Conservation (phyloP, 2,797 vertebrate genomes). For the Acipenser ruthenus region DNA sequence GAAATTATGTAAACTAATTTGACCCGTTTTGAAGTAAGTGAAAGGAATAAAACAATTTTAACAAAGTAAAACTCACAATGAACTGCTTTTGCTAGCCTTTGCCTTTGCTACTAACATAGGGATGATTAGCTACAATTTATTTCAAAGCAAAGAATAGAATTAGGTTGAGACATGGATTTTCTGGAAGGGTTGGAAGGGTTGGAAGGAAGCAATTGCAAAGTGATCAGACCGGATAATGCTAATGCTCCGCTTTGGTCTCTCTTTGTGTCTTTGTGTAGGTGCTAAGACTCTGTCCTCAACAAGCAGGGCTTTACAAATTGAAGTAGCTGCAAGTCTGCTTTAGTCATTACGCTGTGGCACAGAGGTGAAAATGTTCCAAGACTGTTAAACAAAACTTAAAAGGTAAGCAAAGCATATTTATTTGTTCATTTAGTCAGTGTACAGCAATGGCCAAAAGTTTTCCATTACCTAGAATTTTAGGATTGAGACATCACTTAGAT, state of each 20-base stretch:
- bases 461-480: too few relatives aligned
- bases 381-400: slow-evolving; percentile 58
- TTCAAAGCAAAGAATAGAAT: neutral
- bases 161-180: neutral
- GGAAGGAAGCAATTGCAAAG: neutral
- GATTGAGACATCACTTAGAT: too few relatives aligned
- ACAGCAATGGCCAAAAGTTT: too few relatives aligned
- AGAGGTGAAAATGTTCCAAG: slow-evolving; percentile 73
- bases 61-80: too few relatives aligned
- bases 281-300: slow-evolving; percentile 40
- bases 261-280: slow-evolving; percentile 53
- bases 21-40: slow-evolving; percentile 10
- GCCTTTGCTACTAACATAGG: too few relatives aligned
- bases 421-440: neutral
- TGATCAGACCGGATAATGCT: too few relatives aligned
- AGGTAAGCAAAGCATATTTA: slow-evolving; percentile 6
- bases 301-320: slow-evolving; percentile 29
- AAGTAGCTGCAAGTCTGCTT: slow-evolving; percentile 31
- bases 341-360: slow-evolving; percentile 54
- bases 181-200: neutral
- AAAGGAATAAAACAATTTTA: too few relatives aligned
- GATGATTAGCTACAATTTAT: too few relatives aligned
- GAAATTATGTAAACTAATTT: slow-evolving; percentile 13
- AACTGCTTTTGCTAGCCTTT: too few relatives aligned
- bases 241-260: too few relatives aligned